Evolutionary conservation across 2,797 vertebrate genomes (phyloP).

Genomic region (Gastrophryne carolinensis): DNA sequence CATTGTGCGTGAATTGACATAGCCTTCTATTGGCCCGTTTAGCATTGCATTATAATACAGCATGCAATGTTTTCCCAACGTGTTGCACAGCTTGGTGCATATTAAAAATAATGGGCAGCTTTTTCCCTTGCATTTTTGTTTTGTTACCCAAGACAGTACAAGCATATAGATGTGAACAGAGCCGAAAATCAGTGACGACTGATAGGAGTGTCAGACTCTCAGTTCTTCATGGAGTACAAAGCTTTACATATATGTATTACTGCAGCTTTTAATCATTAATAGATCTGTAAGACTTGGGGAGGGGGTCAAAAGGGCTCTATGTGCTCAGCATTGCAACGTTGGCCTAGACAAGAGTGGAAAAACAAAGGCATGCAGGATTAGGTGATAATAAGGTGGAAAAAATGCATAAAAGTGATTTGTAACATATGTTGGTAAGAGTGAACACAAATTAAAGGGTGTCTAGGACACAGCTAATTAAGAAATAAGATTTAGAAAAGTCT

Average conservation of each 20-base stretch:
- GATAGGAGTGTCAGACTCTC: too few relatives aligned
- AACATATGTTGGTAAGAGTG: slow-evolving; percentile 49
- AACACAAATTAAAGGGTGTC: slow-evolving; percentile 45
- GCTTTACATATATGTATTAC: not conserved
- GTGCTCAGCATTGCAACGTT: not conserved
- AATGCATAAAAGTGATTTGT: slow-evolving; percentile 50
- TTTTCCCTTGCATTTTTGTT: too few relatives aligned
- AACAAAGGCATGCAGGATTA: slow-evolving; percentile 32
- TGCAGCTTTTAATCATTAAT: not conserved
- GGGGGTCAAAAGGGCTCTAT: not conserved
- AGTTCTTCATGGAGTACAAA: too few relatives aligned
- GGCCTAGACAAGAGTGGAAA: slow-evolving; percentile 34
- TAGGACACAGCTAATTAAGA: slow-evolving; percentile 51
- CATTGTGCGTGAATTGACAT: too few relatives aligned
- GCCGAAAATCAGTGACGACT: too few relatives aligned
- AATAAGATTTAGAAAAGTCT: slow-evolving; percentile 50
- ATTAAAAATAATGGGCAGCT: too few relatives aligned
- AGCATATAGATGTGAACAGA: too few relatives aligned
- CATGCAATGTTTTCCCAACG: too few relatives aligned
- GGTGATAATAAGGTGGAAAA: slow-evolving; percentile 53
- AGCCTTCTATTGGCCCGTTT: too few relatives aligned
- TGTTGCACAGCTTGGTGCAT: too few relatives aligned
- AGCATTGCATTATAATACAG: too few relatives aligned
- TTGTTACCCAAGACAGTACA: too few relatives aligned
- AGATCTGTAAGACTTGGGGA: not conserved